A percentile compares a stretch with the other conserved stretches of the same genome.
phyloP scores from a whole-genome alignment of 2,113 vertebrate species.

The Corythornis cristatus region DNA sequence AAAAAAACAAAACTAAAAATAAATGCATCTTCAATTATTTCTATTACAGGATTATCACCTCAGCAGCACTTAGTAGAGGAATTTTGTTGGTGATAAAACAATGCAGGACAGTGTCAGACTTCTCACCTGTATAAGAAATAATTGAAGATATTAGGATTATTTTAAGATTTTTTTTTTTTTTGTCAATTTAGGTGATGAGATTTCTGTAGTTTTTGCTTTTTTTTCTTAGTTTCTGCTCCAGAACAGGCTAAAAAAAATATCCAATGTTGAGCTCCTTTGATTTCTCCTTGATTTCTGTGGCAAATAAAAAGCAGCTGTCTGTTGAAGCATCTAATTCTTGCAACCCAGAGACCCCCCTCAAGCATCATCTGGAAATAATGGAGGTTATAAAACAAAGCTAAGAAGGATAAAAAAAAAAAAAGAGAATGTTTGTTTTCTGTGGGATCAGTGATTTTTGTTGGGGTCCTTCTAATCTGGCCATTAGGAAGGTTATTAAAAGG shows the following conservation, averaged over 20 bases:
- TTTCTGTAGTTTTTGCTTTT: not conserved
- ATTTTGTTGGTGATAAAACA: not conserved
- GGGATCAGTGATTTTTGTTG: conserved; percentile 84
- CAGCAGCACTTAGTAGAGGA: not conserved
- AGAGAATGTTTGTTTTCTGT: conserved; percentile 90
- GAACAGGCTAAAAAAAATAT: conserved; percentile 60
- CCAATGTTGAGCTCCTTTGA: conserved; percentile 75
- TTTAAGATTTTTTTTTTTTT: too few relatives aligned
- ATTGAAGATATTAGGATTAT: too few relatives aligned
- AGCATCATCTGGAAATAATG: conserved; percentile 94
- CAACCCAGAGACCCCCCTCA: conserved; percentile 71
- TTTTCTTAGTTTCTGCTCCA: conserved; percentile 26
- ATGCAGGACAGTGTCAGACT: too few relatives aligned
- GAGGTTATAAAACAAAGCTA: conserved; percentile 85
- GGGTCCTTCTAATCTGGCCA: conserved; percentile 87
- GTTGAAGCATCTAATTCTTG: conserved; percentile 76
- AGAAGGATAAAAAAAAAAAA: conserved; percentile 70
- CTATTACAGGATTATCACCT: not conserved
- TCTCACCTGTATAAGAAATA: too few relatives aligned
- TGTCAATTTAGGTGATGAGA: not conserved
- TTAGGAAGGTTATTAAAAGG: conserved; percentile 88
- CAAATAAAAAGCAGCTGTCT: conserved; percentile 86
- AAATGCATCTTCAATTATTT: not conserved
- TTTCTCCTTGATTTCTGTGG: conserved; percentile 76
- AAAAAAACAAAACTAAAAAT: not conserved